These are phyloP conservation scores for Xenus cinereus DNA, from an alignment of 2,113 vertebrate species.

Conservation along the genomic window DNA sequence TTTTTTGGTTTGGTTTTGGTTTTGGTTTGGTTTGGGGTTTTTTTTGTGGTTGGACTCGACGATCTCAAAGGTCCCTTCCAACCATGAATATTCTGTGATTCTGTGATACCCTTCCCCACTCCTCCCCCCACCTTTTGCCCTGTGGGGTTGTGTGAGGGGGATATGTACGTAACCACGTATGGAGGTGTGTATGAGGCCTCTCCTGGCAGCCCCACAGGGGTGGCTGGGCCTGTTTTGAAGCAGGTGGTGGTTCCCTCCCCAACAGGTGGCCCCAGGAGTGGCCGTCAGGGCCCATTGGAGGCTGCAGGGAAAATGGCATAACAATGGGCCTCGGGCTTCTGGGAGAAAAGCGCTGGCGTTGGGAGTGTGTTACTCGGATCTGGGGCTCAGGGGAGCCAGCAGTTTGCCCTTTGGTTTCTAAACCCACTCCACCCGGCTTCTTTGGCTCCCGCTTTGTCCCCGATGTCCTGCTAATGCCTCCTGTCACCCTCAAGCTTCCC, in stretches of 20 bases:
- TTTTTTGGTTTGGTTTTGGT: too few species aligned
- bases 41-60: too few species aligned
- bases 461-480: neutral
- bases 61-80: too few species aligned
- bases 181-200: too few species aligned
- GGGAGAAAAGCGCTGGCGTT: neutral
- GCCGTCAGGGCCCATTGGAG: rapidly evolving
- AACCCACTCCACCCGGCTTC: rapidly evolving
- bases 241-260: neutral
- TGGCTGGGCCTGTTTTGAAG: neutral
- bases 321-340: neutral
- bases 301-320: neutral
- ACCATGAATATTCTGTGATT: too few species aligned
- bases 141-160: too few species aligned
- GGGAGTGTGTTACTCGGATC: rapidly evolving
- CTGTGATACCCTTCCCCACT: too few species aligned
- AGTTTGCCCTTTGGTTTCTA: neutral
- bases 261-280: neutral
- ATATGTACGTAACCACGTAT: rapidly evolving
- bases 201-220: rapidly evolving
- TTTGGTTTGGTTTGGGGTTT: too few species aligned
- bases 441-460: rapidly evolving
- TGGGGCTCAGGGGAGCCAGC: neutral
- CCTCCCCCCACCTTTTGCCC: too few species aligned
- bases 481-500: too few species aligned